Conservation (phyloP, 2,113 vertebrate species). For the Acanthisitta chloris region DNA sequence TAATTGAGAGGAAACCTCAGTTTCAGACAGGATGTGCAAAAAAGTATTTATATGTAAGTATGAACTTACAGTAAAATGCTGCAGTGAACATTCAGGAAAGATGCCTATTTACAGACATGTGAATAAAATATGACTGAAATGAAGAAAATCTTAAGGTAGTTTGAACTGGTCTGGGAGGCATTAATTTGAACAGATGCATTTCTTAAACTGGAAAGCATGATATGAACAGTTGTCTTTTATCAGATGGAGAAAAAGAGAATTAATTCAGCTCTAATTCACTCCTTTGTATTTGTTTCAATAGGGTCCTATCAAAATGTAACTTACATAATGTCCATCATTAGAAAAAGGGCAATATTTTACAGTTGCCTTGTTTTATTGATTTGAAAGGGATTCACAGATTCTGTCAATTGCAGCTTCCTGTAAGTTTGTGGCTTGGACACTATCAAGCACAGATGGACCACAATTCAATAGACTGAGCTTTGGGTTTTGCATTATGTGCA, state of each 20-base stretch:
- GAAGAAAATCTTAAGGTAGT: background rate
- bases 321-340: background rate
- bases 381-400: background rate
- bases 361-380: background rate
- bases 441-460: background rate
- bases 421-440: background rate
- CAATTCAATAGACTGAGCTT: background rate
- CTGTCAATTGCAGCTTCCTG: background rate
- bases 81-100: background rate
- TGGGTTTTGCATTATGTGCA: background rate
- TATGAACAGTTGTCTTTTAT: background rate
- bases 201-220: background rate
- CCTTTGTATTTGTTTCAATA: background rate
- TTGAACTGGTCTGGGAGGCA: background rate
- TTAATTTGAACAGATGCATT: background rate
- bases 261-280: background rate
- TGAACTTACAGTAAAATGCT: background rate
- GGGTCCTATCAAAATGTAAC: background rate
- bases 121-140: background rate
- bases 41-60: background rate
- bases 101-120: background rate
- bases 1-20: background rate
- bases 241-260: background rate
- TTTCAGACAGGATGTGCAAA: background rate
- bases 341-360: background rate